These are phyloP conservation scores for Dromaius novaehollandiae DNA, from an alignment of 2,113 vertebrate species.

Conservation along the genomic window DNA sequence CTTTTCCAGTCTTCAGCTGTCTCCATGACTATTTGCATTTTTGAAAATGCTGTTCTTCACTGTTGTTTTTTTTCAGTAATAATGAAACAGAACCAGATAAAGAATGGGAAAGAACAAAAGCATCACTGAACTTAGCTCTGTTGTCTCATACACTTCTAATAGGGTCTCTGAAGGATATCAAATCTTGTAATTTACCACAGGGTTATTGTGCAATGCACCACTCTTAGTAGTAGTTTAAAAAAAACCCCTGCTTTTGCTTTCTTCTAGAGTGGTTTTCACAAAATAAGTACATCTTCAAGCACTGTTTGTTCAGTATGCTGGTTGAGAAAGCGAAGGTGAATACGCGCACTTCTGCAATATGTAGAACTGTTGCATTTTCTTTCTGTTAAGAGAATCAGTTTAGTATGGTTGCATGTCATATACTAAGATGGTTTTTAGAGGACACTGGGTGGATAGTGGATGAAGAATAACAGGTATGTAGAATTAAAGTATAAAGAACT, in stretches of 20 bases:
- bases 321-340: neutral
- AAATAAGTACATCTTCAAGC: neutral
- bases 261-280: neutral
- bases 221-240: neutral
- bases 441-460: no score
- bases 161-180: neutral
- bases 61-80: neutral
- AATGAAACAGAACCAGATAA: neutral
- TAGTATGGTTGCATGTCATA: neutral
- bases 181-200: neutral
- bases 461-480: neutral
- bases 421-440: neutral
- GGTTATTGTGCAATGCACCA: neutral
- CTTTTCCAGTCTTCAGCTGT: neutral
- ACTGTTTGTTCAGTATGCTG: neutral
- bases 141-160: neutral
- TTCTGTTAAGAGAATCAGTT: neutral
- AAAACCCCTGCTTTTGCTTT: neutral
- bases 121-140: neutral
- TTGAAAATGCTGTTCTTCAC: neutral
- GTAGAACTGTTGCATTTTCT: neutral
- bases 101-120: neutral
- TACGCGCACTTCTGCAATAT: neutral
- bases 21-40: neutral
- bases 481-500: neutral